phyloP scores from a whole-genome alignment of 2,888 invertebrate genomes.

The Strigamia maritima region DNA sequence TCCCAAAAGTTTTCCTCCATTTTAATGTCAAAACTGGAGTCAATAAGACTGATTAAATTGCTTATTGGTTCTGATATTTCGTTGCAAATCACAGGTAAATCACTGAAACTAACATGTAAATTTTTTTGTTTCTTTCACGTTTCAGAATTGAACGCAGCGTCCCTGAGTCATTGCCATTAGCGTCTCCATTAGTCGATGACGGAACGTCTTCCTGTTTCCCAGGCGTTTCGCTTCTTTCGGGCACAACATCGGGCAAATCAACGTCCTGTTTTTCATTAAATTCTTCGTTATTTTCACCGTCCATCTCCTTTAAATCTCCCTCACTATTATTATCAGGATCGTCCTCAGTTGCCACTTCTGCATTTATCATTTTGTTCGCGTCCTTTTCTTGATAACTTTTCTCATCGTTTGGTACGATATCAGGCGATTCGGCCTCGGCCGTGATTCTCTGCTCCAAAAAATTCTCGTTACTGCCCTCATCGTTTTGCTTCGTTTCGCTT shows the following conservation, averaged over 20 bases:
- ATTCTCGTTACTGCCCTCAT: neutral
- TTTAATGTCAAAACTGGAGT: neutral
- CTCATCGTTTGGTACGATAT: neutral
- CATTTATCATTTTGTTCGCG: neutral
- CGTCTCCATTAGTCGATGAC: neutral
- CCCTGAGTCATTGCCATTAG: neutral
- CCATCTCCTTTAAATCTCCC: neutral
- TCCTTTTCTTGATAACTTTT: conserved; percentile 1
- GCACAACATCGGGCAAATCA: conserved; percentile 6
- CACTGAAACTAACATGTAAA: conserved; percentile 2
- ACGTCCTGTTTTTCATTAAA: neutral
- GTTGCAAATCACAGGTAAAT: neutral
- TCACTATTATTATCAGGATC: neutral
- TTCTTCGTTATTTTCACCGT: neutral
- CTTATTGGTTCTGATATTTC: neutral
- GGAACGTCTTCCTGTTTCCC: neutral
- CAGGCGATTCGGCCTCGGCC: neutral
- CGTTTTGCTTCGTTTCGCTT: neutral
- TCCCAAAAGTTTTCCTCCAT: neutral
- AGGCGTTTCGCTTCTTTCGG: conserved; percentile 1
- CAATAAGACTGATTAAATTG: neutral
- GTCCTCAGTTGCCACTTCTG: neutral
- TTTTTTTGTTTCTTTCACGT: neutral
- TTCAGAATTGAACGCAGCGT: neutral
- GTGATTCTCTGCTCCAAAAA: conserved; percentile 4